These are phyloP conservation scores for Aphelenchoides bicaudatus DNA, from an alignment of 2,888 invertebrate species.

Conservation along the genomic window DNA sequence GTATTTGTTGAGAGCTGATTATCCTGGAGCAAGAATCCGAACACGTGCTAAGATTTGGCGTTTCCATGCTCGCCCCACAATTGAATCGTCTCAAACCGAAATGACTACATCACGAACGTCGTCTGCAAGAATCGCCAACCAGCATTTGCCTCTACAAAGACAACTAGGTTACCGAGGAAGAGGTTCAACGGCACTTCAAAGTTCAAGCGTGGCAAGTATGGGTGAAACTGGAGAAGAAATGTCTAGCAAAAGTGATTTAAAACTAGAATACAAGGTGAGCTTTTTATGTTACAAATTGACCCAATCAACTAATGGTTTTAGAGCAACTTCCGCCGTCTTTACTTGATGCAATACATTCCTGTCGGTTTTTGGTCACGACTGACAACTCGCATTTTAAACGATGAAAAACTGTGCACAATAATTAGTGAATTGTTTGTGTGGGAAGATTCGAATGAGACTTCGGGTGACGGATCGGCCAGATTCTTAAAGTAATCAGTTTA, in stretches of 20 bases:
- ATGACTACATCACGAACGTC: conserved; percentile 13
- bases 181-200: too few species aligned
- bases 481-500: too few species aligned
- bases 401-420: conserved; percentile 34
- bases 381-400: conserved; percentile 70
- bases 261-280: conserved; percentile 1
- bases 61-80: conserved; percentile 30
- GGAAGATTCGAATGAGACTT: conserved; percentile 18
- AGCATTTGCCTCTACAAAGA: conserved; percentile 4
- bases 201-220: too few species aligned
- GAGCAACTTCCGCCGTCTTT: conserved; percentile 60
- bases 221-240: too few species aligned
- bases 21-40: conserved; percentile 61
- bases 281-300: not conserved
- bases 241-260: too few species aligned
- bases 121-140: not conserved
- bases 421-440: conserved; percentile 30
- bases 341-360: conserved; percentile 86
- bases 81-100: conserved; percentile 20
- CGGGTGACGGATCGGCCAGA: not conserved
- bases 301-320: conserved; percentile 23
- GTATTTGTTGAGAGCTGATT: conserved; percentile 67
- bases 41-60: conserved; percentile 36
- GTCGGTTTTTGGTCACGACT: conserved; percentile 95
- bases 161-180: conserved; percentile 11